Percentiles rank a stretch among this genome's conserved stretches.
Conservation (phyloP, 2,797 vertebrate species). For the Parotocinclus haroldoi region DNA sequence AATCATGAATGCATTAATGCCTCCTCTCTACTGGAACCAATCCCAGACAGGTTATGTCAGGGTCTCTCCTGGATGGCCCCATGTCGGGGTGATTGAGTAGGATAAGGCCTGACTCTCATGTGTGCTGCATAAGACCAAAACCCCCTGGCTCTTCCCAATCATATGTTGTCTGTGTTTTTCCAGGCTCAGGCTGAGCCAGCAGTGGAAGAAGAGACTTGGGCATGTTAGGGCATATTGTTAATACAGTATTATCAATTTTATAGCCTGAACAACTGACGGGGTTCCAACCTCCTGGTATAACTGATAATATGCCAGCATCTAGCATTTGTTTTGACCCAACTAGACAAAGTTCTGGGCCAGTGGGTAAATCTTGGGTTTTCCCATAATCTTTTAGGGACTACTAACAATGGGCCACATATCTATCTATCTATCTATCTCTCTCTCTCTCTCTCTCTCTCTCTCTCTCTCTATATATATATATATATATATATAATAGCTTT, state of each 20-base stretch:
- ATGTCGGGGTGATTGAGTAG: neutral
- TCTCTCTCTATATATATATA: too few species aligned
- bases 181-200: slow-evolving; percentile 10
- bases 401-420: too few species aligned
- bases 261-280: slow-evolving; percentile 26
- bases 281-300: slow-evolving; percentile 18
- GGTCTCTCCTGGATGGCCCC: slow-evolving; percentile 30
- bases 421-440: too few species aligned
- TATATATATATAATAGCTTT: too few species aligned
- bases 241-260: slow-evolving; percentile 33
- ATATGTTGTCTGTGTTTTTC: slow-evolving; percentile 17
- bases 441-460: too few species aligned
- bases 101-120: slow-evolving; percentile 14
- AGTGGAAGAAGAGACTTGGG: neutral
- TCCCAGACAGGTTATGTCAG: slow-evolving; percentile 29
- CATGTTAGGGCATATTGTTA: slow-evolving; percentile 43
- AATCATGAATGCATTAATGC: slow-evolving; percentile 35
- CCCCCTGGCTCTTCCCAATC: slow-evolving; percentile 29
- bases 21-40: slow-evolving; percentile 18
- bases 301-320: slow-evolving; percentile 21
- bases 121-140: slow-evolving; percentile 22
- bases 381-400: too few species aligned
- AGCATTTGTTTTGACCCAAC: slow-evolving; percentile 6
- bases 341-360: neutral
- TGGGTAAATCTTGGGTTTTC: too few species aligned